Conservation (phyloP, 2,888 invertebrate species). For the Erebia palarica region DNA sequence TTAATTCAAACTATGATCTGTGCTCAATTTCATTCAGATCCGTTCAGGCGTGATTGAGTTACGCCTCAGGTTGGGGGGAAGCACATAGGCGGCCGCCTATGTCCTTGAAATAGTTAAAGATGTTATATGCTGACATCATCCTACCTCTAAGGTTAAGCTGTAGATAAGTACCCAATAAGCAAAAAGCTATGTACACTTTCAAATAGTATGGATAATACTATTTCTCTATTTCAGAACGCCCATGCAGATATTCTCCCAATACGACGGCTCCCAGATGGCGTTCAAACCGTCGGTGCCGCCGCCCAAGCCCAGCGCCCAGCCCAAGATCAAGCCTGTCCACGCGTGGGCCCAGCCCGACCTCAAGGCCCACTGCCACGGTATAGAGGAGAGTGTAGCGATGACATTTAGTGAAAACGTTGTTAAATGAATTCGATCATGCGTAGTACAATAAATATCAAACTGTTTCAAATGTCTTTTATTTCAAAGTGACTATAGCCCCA, state of each 20-base stretch:
- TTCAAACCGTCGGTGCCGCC: constrained; percentile 89
- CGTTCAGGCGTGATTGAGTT: too few species aligned
- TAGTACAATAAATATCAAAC: neutral
- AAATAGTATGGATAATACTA: too few species aligned
- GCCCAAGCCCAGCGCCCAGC: constrained; percentile 79
- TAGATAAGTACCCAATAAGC: too few species aligned
- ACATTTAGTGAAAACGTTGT: constrained; percentile 32
- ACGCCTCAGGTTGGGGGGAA: too few species aligned
- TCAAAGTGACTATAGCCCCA: neutral
- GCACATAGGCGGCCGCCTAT: too few species aligned
- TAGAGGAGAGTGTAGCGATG: constrained; percentile 57
- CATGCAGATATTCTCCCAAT: constrained; percentile 84
- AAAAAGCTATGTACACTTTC: too few species aligned
- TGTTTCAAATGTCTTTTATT: neutral
- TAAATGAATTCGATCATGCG: constrained; percentile 24
- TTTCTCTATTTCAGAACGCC: constrained; percentile 77
- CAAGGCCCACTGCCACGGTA: constrained; percentile 64
- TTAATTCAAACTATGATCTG: too few species aligned
- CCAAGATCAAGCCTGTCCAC: constrained; percentile 52
- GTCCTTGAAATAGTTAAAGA: too few species aligned
- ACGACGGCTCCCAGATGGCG: constrained; percentile 86
- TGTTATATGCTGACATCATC: too few species aligned
- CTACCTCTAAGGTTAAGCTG: too few species aligned
- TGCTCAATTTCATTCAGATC: too few species aligned
- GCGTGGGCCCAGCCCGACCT: constrained; percentile 71